Evolutionary conservation across 2,113 vertebrate species (phyloP).

Genomic region (Percopsis transmontana): DNA sequence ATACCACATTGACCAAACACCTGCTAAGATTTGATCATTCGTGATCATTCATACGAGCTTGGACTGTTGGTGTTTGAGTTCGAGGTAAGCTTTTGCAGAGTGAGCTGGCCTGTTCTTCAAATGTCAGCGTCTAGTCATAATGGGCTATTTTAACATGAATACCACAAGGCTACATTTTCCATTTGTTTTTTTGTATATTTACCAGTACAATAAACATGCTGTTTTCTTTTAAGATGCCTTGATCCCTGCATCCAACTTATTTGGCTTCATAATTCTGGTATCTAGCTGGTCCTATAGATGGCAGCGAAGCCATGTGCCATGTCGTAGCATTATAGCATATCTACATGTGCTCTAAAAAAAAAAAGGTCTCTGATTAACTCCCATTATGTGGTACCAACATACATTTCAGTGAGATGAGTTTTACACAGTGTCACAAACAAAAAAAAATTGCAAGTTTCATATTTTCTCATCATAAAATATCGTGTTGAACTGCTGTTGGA

Average conservation of each 20-base stretch:
- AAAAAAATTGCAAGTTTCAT: neutral
- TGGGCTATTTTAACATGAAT: conserved; percentile 20
- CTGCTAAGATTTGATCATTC: conserved; percentile 30
- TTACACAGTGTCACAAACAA: no score
- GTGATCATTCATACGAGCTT: conserved; percentile 20
- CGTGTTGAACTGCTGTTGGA: neutral
- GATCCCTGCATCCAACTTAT: conserved; percentile 16
- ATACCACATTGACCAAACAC: conserved; percentile 7
- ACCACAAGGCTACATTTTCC: conserved; percentile 41
- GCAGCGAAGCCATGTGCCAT: conserved; percentile 30
- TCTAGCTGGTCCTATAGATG: conserved; percentile 35
- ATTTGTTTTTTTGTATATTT: conserved; percentile 67
- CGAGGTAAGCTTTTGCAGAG: conserved; percentile 14
- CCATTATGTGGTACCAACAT: neutral
- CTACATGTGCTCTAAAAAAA: no score
- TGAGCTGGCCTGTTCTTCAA: conserved; percentile 3
- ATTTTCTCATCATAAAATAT: neutral
- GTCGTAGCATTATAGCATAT: neutral
- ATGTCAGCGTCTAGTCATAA: conserved; percentile 23
- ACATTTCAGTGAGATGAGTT: conserved; percentile 1
- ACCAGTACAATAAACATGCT: conserved; percentile 70
- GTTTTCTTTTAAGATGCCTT: conserved; percentile 65
- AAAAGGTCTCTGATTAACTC: no score
- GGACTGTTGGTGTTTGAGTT: conserved; percentile 30
- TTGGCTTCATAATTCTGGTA: neutral